These are phyloP conservation scores for Amblyjoppa proteus DNA, from an alignment of 2,888 invertebrate genomes.

Conservation along the genomic window DNA sequence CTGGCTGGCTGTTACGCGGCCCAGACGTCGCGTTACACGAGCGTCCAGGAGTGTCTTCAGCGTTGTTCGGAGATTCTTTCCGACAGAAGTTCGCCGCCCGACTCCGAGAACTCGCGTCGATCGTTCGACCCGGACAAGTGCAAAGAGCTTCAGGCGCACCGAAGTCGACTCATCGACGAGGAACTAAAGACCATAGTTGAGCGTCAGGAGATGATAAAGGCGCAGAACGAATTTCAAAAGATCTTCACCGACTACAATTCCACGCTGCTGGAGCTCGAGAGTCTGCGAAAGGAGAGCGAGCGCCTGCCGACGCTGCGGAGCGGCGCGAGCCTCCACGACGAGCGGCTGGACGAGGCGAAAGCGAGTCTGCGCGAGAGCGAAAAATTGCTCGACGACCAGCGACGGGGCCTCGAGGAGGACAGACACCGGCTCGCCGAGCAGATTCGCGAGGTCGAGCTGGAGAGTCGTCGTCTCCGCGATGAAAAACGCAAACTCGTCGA, in stretches of 20 bases:
- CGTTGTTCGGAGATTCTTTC: slow-evolving; percentile 73
- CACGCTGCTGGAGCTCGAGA: slow-evolving; percentile 75
- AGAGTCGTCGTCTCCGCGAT: slow-evolving; percentile 10
- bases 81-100: slow-evolving; percentile 10
- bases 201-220: slow-evolving; percentile 73
- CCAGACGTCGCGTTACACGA: slow-evolving; percentile 73
- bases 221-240: slow-evolving; percentile 76
- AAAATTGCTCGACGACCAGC: slow-evolving; percentile 58
- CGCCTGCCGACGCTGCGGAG: slow-evolving; percentile 54
- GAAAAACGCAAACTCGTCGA: slow-evolving; percentile 71
- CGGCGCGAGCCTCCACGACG: slow-evolving; percentile 60
- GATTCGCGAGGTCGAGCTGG: slow-evolving; percentile 62
- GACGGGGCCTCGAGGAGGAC: slow-evolving; percentile 54
- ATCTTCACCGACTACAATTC: slow-evolving; percentile 78
- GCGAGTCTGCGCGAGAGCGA: slow-evolving; percentile 63
- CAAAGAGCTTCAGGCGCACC: slow-evolving; percentile 68
- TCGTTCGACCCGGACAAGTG: slow-evolving; percentile 37
- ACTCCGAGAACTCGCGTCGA: not conserved
- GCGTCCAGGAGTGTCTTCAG: slow-evolving; percentile 74
- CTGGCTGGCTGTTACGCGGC: slow-evolving; percentile 73
- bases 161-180: slow-evolving; percentile 72
- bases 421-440: slow-evolving; percentile 63
- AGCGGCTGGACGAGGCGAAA: slow-evolving; percentile 60
- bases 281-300: slow-evolving; percentile 73
- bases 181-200: slow-evolving; percentile 73